Conservation (phyloP, 53 echinoderm and acorn worm species). For the Crossaster papposus region DNA sequence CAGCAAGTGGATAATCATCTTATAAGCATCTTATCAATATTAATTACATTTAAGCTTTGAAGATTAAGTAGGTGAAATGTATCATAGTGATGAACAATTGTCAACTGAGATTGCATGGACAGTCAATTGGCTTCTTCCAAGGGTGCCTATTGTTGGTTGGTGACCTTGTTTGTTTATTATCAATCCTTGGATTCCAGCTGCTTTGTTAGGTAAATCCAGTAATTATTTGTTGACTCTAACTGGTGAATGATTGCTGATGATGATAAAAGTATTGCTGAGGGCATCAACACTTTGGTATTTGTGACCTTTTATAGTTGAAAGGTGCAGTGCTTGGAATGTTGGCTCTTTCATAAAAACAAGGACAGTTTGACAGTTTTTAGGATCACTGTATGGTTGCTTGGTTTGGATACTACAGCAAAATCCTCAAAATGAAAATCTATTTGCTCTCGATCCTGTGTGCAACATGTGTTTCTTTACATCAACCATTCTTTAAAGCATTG, state of each 20-base stretch:
- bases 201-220: slow-evolving; percentile 15
- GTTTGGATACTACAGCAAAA: not conserved
- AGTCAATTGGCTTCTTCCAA: not conserved
- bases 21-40: no score
- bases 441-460: slow-evolving; percentile 11
- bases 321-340: slow-evolving; percentile 6
- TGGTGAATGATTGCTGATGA: slow-evolving; percentile 23
- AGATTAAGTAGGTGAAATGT: no score
- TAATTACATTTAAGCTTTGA: no score
- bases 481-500: not conserved
- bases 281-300: not conserved
- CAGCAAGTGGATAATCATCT: no score
- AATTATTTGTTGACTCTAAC: slow-evolving; percentile 46
- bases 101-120: not conserved
- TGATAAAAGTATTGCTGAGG: slow-evolving; percentile 17
- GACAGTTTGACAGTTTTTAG: not conserved
- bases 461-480: not conserved
- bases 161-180: not conserved
- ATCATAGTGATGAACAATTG: not conserved
- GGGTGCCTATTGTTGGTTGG: not conserved
- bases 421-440: not conserved
- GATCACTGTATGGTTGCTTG: not conserved
- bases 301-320: slow-evolving; percentile 32
- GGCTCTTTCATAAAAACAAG: slow-evolving; percentile 13
- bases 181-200: not conserved